These are phyloP conservation scores for Dasypus novemcinctus DNA, from an alignment of 2,113 vertebrate species.

Conservation along the genomic window DNA sequence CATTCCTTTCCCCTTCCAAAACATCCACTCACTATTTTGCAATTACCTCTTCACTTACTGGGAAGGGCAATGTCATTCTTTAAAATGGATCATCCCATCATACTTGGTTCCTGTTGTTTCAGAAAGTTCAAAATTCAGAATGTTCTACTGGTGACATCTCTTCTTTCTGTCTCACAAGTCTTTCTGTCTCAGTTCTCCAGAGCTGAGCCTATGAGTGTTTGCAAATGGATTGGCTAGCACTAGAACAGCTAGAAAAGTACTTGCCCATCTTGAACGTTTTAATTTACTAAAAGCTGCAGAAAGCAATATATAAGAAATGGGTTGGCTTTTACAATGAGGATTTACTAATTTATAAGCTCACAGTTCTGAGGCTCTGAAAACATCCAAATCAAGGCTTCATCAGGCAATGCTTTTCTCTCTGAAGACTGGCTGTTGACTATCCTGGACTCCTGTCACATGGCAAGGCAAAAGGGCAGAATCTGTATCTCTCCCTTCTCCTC, in stretches of 20 bases:
- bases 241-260: background rate
- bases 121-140: slow-evolving; percentile 18
- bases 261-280: background rate
- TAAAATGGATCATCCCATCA: background rate
- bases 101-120: slow-evolving; percentile 23
- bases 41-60: slow-evolving; percentile 30
- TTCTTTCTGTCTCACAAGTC: background rate
- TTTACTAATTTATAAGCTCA: too few species aligned
- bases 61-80: background rate
- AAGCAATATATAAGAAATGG: too few species aligned
- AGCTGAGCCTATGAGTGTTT: background rate
- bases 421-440: too few species aligned
- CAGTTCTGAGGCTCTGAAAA: too few species aligned
- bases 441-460: too few species aligned
- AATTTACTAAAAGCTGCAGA: too few species aligned
- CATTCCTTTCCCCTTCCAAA: background rate
- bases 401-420: too few species aligned
- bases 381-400: too few species aligned
- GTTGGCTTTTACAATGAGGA: too few species aligned
- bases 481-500: too few species aligned
- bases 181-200: background rate
- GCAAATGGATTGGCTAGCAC: background rate
- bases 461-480: too few species aligned
- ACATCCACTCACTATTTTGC: background rate
- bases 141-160: background rate